phyloP scores from a whole-genome alignment of 2,888 invertebrate species.

The Aleiodes testaceus region DNA sequence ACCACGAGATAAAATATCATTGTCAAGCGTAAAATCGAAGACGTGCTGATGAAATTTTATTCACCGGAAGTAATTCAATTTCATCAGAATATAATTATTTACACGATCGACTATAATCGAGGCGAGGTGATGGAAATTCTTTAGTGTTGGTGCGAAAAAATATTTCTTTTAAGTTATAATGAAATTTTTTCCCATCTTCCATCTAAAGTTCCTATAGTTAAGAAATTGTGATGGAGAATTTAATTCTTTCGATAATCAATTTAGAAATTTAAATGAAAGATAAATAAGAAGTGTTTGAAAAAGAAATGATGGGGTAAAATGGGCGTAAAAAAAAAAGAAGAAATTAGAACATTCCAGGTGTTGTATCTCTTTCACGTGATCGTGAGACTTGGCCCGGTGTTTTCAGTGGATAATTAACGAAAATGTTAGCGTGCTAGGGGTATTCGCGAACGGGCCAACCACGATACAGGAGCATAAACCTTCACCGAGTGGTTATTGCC shows the following conservation, averaged over 20 bases:
- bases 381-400: slow-evolving; percentile 63
- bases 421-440: slow-evolving; percentile 60
- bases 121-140: too few species aligned
- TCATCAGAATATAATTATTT: too few species aligned
- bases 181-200: too few species aligned
- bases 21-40: too few species aligned
- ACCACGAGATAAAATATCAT: too few species aligned
- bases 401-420: slow-evolving; percentile 69
- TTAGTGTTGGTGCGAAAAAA: too few species aligned
- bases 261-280: too few species aligned
- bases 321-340: neutral
- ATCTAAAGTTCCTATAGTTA: too few species aligned
- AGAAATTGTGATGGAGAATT: neutral
- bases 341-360: slow-evolving; percentile 12
- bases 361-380: slow-evolving; percentile 38
- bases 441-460: slow-evolving; percentile 24
- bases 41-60: too few species aligned
- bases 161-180: too few species aligned
- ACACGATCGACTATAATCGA: too few species aligned
- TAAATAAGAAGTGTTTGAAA: neutral
- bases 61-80: too few species aligned
- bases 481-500: slow-evolving; percentile 31
- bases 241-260: neutral
- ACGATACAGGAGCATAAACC: slow-evolving; percentile 30
- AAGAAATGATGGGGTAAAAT: slow-evolving; percentile 6